Evolutionary conservation across 2,797 vertebrate genomes (phyloP).

Genomic region (Telmatherina bonti): DNA sequence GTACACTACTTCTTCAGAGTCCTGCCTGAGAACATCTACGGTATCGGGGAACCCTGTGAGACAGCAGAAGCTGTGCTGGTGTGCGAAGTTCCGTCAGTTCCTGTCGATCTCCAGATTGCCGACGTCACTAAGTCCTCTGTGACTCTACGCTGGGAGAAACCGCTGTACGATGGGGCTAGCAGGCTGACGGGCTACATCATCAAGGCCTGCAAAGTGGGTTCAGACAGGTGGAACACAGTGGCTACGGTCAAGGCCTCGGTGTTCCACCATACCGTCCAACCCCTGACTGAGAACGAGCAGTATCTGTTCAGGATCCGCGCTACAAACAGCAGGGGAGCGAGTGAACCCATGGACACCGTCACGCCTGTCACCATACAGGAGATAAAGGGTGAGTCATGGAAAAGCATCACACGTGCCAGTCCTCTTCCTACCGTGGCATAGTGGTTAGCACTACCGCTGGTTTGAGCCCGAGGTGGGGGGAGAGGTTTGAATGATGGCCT

Average conservation of each 20-base stretch:
- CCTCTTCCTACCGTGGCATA: background rate
- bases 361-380: constrained; percentile 93
- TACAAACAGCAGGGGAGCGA: constrained; percentile 93
- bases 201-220: constrained; percentile 93
- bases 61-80: constrained; percentile 91
- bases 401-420: background rate
- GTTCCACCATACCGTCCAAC: constrained; percentile 88
- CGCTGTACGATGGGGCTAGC: constrained; percentile 92
- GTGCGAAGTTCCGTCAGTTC: constrained; percentile 94
- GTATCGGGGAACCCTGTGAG: constrained; percentile 95
- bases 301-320: constrained; percentile 96
- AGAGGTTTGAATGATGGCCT: no score
- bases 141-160: constrained; percentile 92
- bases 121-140: constrained; percentile 93
- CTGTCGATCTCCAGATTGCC: constrained; percentile 88
- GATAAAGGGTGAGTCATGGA: constrained; percentile 89
- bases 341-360: constrained; percentile 93
- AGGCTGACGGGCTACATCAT: constrained; percentile 91
- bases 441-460: no score
- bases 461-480: no score
- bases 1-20: constrained; percentile 96
- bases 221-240: constrained; percentile 93
- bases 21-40: constrained; percentile 97
- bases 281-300: constrained; percentile 95
- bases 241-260: constrained; percentile 89